These are phyloP conservation scores for Psittacula echo DNA, from an alignment of 2,797 vertebrate genomes.

Conservation along the genomic window DNA sequence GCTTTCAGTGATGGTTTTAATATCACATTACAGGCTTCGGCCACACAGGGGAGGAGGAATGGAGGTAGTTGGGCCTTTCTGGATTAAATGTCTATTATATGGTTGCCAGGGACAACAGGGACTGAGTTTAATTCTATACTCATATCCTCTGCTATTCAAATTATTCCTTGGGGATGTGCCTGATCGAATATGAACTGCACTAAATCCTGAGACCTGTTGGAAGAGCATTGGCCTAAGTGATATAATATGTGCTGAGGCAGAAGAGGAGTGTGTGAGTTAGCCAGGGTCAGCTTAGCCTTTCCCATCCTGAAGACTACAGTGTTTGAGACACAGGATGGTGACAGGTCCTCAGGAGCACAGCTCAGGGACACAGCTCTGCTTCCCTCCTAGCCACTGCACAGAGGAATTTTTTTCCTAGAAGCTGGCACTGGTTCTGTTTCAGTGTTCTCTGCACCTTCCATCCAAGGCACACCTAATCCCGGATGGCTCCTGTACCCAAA, in stretches of 20 bases:
- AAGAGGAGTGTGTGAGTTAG: background rate
- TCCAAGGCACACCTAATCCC: background rate
- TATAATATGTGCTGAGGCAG: background rate
- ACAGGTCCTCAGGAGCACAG: background rate
- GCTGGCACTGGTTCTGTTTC: background rate
- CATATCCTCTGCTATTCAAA: constrained; percentile 51
- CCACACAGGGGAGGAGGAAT: constrained; percentile 7
- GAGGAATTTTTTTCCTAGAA: background rate
- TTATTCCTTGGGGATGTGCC: constrained; percentile 25
- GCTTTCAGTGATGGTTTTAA: constrained; percentile 25
- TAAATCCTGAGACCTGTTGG: constrained; percentile 39
- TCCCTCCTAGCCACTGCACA: background rate
- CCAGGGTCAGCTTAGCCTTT: background rate
- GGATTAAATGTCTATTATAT: constrained; percentile 59
- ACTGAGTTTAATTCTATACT: constrained; percentile 30
- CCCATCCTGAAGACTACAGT: background rate
- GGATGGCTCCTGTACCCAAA: background rate
- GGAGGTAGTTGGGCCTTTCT: constrained; percentile 14
- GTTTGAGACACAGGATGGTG: background rate
- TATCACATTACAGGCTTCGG: constrained; percentile 33
- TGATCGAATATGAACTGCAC: constrained; percentile 29
- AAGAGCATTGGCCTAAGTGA: background rate
- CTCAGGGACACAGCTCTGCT: background rate
- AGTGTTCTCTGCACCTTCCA: background rate
- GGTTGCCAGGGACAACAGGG: constrained; percentile 49